These are phyloP conservation scores for Orthosia cruda DNA, from an alignment of 2,888 invertebrate species.

Conservation along the genomic window DNA sequence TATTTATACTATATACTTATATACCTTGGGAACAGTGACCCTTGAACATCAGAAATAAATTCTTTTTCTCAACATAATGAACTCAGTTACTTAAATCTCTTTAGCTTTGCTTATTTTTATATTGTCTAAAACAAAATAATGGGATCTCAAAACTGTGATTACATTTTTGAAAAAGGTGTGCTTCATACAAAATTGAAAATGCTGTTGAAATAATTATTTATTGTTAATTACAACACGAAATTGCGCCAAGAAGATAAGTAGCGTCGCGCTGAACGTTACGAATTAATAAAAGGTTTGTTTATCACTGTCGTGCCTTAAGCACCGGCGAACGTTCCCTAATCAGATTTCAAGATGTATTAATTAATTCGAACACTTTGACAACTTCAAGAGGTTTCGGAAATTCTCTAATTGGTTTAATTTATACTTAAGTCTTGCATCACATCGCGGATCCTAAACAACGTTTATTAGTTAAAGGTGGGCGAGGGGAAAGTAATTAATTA, in stretches of 20 bases:
- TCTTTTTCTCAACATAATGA: constrained; percentile 28
- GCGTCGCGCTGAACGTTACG: constrained; percentile 23
- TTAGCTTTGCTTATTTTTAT: constrained; percentile 27
- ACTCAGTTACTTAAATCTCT: constrained; percentile 15
- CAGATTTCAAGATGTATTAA: constrained; percentile 75
- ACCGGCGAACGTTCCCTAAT: constrained; percentile 60
- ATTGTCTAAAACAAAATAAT: constrained; percentile 23
- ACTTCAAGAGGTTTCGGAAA: constrained; percentile 77
- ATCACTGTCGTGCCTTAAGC: constrained; percentile 49
- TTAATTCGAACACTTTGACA: constrained; percentile 77
- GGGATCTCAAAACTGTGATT: constrained; percentile 24
- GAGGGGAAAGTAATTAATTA: constrained; percentile 81
- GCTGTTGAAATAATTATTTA: constrained; percentile 38
- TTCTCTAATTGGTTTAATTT: constrained; percentile 82
- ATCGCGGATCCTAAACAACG: constrained; percentile 76
- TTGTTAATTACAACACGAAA: constrained; percentile 49
- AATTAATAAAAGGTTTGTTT: constrained; percentile 61
- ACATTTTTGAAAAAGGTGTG: constrained; percentile 25
- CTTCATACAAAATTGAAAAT: constrained; percentile 22
- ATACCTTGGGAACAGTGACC: constrained; percentile 12
- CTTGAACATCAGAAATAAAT: constrained; percentile 13
- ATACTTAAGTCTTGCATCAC: constrained; percentile 83
- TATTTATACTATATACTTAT: background rate
- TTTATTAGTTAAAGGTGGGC: constrained; percentile 77
- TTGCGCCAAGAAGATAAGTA: constrained; percentile 48